These are phyloP conservation scores for Cryptus viduatorius DNA, from an alignment of 2,888 invertebrate species.

Conservation along the genomic window DNA sequence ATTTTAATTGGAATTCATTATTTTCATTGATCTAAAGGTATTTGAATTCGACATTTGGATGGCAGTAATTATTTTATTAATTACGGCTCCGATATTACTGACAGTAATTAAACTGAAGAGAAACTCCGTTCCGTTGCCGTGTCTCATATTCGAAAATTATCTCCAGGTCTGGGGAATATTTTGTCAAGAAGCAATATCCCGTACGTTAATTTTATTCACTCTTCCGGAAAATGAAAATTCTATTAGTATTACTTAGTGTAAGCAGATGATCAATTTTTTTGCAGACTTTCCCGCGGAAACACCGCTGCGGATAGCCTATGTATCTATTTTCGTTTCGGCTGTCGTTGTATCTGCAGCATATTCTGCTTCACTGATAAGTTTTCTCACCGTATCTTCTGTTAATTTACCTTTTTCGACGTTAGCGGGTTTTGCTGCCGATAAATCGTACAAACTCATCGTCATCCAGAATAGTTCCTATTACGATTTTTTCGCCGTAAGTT, in stretches of 20 bases:
- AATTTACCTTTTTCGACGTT: slow-evolving; percentile 76
- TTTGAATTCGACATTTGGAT: slow-evolving; percentile 68
- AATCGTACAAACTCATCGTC: slow-evolving; percentile 76
- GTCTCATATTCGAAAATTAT: slow-evolving; percentile 66
- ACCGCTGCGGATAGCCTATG: slow-evolving; percentile 75
- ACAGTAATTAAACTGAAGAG: slow-evolving; percentile 60
- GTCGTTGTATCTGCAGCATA: slow-evolving; percentile 47
- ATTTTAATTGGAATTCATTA: too few relatives aligned
- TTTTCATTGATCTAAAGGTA: slow-evolving; percentile 18
- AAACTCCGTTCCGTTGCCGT: not conserved
- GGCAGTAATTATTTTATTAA: slow-evolving; percentile 53
- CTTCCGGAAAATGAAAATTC: not conserved
- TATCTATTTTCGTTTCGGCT: slow-evolving; percentile 77
- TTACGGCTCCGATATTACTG: slow-evolving; percentile 59
- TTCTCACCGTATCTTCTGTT: slow-evolving; percentile 51
- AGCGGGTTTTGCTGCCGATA: slow-evolving; percentile 74
- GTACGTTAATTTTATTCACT: slow-evolving; percentile 63
- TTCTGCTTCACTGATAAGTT: slow-evolving; percentile 74
- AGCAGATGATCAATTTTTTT: slow-evolving; percentile 28
- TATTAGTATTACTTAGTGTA: not conserved
- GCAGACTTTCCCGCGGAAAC: slow-evolving; percentile 74
- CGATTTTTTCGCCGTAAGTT: slow-evolving; percentile 73
- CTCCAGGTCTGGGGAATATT: slow-evolving; percentile 76
- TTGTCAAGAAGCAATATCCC: slow-evolving; percentile 76
- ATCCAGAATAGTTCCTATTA: slow-evolving; percentile 75